Base-by-base conservation (phyloP, 2,888 invertebrate species). In the Heliothis peltigera region DNA sequence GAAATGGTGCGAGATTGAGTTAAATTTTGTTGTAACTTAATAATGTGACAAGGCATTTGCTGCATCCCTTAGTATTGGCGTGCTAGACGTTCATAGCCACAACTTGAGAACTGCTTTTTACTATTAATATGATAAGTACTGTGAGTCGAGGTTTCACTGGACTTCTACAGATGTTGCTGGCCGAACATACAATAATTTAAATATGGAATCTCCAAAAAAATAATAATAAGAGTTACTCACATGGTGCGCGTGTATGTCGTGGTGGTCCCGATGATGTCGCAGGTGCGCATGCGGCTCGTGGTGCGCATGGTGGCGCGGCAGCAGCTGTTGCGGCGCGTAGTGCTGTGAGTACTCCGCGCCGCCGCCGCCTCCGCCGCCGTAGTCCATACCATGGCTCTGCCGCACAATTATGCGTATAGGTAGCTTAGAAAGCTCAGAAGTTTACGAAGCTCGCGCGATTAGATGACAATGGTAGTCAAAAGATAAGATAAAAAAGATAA, bases 321-420 rank as follows among this genome's bases (percentile, higher is more conserved):
- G 84, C 48, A 94, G 88, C 81, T 94, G 95, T 79, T 94, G 95
- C 0, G 94, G 94, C 18, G 92, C 93, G 87, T 95, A 95, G 87
- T 95, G 95, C 74, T 94, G 94, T 2, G 89, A 89, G 85, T 94
- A 94, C 75, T 93, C 94, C 47, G 87, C 89, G 2, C 92, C 91
- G 6, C 93, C 89, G 15, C 91, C 89, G 15, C 91, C 91, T 4
- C 87, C 95, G 55, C 94, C 91, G 48, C 92, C 92, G 83, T 94
- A 94, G 15, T 95, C 95, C 94, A 95, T 94, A 86, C 95, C 93
- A 93, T 95, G 90, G 87, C 93, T 89, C 95, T 95, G 90, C 79
- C 57, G 58, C 57, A 19, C 52, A 43, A 8, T 19, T 17, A 59
- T 18, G 19, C 10, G 1, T 1, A 42, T 44, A 44, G 46, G 44